Base-by-base conservation (phyloP, 2,888 invertebrate species). In the Parnassius mnemosyne region DNA sequence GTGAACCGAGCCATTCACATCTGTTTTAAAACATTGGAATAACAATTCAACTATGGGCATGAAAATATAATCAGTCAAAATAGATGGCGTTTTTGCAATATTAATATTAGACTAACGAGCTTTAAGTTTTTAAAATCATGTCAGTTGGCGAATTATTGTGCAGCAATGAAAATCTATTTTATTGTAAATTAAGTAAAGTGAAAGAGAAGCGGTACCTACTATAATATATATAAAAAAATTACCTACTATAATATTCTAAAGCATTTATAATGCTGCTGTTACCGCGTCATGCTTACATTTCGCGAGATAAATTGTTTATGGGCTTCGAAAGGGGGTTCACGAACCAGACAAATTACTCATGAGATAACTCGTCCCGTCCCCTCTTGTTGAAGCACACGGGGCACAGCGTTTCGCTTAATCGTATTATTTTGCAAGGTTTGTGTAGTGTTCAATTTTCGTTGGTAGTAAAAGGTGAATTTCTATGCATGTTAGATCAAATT, bases 281-380 rank as follows among this genome's bases (percentile, higher is more conserved):
- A 70, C 77, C 71, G 69, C 70, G 72, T 68, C 75, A 75, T 79
- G 77, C 76, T 75, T 79, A 77, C 76, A 80, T 81, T 82, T 75
- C 71, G 74, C 71, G 74, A 81, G 76, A 81, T 83, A 78, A 83
- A 84, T 85, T 81, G 80, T 84, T 83, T 81, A 84, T 82, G 75
- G 76, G 71, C 74, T 74, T 68, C 70, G 69, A 81, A 81, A 79
- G 77, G 82, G 83, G 82, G 80, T 84, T 81, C 79, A 75, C 77
- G 84, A 85, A 84, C 82, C 77, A 81, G 79, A 84, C 83, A 84
- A 85, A 85, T 87, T 83, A 80, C 76, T 75, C 53, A 53, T 53
- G 53, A 47, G 42, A 72, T 71, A 77, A 75, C 46, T 46, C 46
- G 46, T 72, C 71, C 70, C 71, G 71, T 74, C 75, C 78, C 80